Conservation (phyloP, 2,797 vertebrate genomes). For the Helarctos malayanus region DNA sequence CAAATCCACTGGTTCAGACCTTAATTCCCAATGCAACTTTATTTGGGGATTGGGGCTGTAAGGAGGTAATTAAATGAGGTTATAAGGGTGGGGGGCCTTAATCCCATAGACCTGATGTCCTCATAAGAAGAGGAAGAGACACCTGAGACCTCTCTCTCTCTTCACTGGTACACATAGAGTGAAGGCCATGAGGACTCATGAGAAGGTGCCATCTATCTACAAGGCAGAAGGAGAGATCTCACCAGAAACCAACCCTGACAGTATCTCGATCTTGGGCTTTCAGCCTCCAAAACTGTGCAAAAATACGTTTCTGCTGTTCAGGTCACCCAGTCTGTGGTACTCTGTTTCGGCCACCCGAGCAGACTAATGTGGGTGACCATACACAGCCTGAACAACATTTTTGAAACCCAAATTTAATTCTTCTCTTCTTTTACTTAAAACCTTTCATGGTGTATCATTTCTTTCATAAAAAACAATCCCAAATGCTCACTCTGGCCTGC, state of each 20-base stretch:
- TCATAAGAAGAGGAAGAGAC: background rate
- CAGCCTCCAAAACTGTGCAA: background rate
- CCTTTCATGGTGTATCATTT: background rate
- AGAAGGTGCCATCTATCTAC: background rate
- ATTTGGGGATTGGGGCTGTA: background rate
- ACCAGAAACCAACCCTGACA: background rate
- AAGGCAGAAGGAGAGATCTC: background rate
- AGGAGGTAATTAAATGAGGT: background rate
- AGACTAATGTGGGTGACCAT: background rate
- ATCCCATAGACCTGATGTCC: background rate
- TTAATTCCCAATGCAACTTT: background rate
- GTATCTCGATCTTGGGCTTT: background rate
- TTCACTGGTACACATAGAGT: background rate
- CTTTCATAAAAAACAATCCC: background rate
- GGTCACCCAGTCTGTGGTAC: background rate
- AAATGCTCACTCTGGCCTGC: background rate
- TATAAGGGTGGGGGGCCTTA: background rate
- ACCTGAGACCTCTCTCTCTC: background rate
- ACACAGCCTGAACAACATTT: background rate
- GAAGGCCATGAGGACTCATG: background rate
- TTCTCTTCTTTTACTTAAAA: background rate
- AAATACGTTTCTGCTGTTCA: background rate
- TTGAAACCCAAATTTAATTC: background rate
- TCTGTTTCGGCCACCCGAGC: background rate
- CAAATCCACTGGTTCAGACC: background rate